Evolutionary conservation across 2,113 vertebrate species (phyloP), one percentile per base, ranked within the genome.

Genomic region (Gobio gobio): DNA sequence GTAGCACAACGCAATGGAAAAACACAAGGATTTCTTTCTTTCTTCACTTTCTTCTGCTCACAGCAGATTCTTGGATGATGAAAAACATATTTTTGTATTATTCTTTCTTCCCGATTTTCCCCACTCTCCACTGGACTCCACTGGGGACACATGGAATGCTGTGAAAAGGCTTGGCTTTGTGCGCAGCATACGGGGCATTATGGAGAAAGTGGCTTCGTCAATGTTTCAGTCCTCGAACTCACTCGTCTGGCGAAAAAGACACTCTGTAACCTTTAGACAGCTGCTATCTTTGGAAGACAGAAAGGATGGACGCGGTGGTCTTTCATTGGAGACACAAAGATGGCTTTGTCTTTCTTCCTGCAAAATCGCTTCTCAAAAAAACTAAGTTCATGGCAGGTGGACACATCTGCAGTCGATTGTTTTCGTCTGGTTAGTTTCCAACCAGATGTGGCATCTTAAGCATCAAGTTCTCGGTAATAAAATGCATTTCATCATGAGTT

Each of bases 131-230:
- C 79, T 85, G 58, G 40, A 40, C 40, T 87, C 74, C 29, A 24
- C 26, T 33, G 29, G 40, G 66, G 82, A 84, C 74, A 45, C 79
- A 83, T 66, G 75, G 78, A 90, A 91, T 86, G 92, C 92, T 94
- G 92, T 94, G 92, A 93, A 92, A 74, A 92, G 88, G 82, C 87
- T 49, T 79, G 70, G 82, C 77, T 86, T 82, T 86, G 88, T 87
- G 90, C 88, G 90, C 90, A 90, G 82, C 82, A 86, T 84, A 63
- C 56, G 0, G 92, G 93, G 93, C 93, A 94, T 93, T 94, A 93
- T 49, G 74, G 86, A 74, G 73, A 68, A 83, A 76, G 83, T 74
- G 47, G 76, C 68, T 56, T 81, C 54, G 26, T 86, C 49, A 70
- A 64, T 77, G n/a, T 85, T 84, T 86, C 73, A 84, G 77, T 29